Base-by-base conservation (phyloP, 2,888 invertebrate species). In the Chloromyia formosa region DNA sequence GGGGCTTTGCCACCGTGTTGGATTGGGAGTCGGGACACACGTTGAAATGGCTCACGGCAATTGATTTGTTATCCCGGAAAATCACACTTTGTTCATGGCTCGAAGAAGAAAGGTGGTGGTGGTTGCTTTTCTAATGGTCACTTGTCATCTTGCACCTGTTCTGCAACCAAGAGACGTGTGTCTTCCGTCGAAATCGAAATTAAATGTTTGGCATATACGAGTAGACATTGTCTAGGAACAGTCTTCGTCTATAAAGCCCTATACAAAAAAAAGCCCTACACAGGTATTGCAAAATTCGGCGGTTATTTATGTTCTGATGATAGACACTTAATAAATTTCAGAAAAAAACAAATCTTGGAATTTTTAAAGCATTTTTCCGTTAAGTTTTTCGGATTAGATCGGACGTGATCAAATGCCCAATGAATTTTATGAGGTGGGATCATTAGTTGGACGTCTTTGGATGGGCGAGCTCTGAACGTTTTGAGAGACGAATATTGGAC, bases 61-160 rank as follows among this genome's bases (percentile, higher is more conserved):
- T 60, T 62, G 62, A 62, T 62, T 62, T 62, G 62, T 62, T n/a
- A 40, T 62, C 16, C 23, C 27, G 23, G 27, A 62, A 62, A 1
- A 23, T 10, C 12, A 62, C 27, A n/a, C 16, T 12, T 40, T 62
- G 62, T 62, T 62, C 18, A 10, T 61, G 61, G 23, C 9, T n/a
- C n/a, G n/a, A n/a, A n/a, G n/a, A n/a, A n/a, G n/a, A n/a, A n/a
- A n/a, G n/a, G n/a, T n/a, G n/a, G n/a, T n/a, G n/a, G n/a, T n/a
- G n/a, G n/a, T n/a, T n/a, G n/a, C n/a, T n/a, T 10, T 40, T 40
- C 16, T 35, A 35, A 35, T 35, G 27, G 27, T 35, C 27, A 35
- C 27, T 23, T 62, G 56, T 62, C 18, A 40, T 16, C 10, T 16
- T 40, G 40, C 62, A 62, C 62, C 62, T 62, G 62, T 18, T 62